Conservation (phyloP, 2,888 invertebrate species). For the Drosophila neonasuta region DNA sequence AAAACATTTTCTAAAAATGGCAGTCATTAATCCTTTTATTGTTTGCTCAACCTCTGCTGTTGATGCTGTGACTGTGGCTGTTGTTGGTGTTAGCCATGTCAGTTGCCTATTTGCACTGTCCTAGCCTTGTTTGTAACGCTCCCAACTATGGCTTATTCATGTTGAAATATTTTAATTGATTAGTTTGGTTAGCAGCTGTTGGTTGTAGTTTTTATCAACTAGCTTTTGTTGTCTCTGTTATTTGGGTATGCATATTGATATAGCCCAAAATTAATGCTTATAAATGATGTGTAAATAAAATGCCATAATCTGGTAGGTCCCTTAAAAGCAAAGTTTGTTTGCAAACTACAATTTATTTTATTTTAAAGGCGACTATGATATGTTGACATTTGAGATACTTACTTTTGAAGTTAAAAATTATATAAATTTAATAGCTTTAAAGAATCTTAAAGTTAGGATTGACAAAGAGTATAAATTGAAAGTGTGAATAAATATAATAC, state of each 20-base stretch:
- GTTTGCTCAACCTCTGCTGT: constrained; percentile 2
- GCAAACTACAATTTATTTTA: background rate
- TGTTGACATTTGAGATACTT: no score
- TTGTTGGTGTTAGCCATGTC: background rate
- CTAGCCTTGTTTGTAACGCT: background rate
- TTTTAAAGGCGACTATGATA: no score
- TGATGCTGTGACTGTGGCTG: background rate
- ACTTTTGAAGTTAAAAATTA: no score
- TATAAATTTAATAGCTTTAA: no score
- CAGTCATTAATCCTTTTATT: constrained; percentile 40
- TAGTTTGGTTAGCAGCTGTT: constrained; percentile 18
- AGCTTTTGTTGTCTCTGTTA: no score
- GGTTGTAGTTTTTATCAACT: background rate
- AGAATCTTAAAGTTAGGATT: no score
- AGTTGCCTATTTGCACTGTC: background rate
- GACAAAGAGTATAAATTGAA: no score
- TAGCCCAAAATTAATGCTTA: background rate
- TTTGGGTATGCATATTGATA: background rate
- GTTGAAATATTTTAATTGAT: background rate
- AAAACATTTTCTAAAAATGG: constrained; percentile 47
- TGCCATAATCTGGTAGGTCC: background rate
- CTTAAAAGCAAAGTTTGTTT: background rate
- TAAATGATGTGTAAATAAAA: background rate
- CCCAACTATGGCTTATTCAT: background rate
- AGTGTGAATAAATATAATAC: no score